A percentile compares a stretch with the other conserved stretches of the same genome.
These are phyloP conservation scores for Anolis sagrei DNA, from an alignment of 2,113 vertebrate genomes.

Conservation along the genomic window DNA sequence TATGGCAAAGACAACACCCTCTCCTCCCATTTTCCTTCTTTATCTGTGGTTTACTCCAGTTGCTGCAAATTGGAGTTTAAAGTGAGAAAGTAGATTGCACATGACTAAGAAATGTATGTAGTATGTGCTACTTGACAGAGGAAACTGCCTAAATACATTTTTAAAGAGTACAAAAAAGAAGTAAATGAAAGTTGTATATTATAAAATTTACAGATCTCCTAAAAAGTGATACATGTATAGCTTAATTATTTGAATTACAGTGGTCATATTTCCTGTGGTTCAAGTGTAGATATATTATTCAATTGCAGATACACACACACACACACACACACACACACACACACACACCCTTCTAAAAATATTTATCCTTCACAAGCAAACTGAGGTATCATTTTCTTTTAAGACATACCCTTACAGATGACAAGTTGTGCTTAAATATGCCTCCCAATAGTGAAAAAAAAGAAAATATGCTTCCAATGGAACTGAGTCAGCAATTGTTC, in stretches of 20 bases:
- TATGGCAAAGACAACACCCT: too few species aligned
- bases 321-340: too few species aligned
- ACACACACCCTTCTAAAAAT: too few species aligned
- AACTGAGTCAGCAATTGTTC: constrained; percentile 14
- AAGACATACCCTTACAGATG: neutral
- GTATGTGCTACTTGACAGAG: neutral
- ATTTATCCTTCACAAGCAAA: neutral
- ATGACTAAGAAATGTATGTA: too few species aligned
- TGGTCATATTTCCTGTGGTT: neutral
- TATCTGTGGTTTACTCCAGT: too few species aligned
- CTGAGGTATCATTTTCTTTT: neutral
- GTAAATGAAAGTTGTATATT: neutral
- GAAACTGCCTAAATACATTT: neutral
- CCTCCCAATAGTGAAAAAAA: neutral
- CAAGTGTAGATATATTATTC: neutral
- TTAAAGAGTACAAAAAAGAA: neutral
- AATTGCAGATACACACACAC: too few species aligned
- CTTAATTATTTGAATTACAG: neutral
- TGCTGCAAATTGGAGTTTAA: too few species aligned
- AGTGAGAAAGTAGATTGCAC: too few species aligned
- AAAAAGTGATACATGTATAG: neutral
- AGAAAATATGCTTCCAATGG: neutral
- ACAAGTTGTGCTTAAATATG: constrained; percentile 19
- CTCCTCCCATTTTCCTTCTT: neutral
- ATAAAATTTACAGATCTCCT: neutral